Evolutionary conservation across 1,140 invertebrate genomes (phyloP), one percentile per base, ranked within the genome.

Genomic region (Drosophila carrolli): DNA sequence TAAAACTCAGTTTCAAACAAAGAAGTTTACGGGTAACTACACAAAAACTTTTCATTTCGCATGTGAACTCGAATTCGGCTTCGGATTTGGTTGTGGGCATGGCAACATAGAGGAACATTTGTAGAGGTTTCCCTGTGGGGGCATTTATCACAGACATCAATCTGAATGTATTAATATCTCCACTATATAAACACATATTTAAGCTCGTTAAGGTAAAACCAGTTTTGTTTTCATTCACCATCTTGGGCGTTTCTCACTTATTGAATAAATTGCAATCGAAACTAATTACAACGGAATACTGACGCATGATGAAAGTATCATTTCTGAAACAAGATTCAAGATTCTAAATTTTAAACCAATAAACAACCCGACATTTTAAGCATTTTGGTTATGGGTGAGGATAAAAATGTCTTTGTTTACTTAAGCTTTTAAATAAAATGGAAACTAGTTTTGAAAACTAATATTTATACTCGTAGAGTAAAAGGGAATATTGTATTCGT

Each of bases 231-330:
- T 85, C 68, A 29, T 70, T 78, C 46, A 55, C 60, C 50, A 78
- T 81, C 76, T 86, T 82, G 74, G 84, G 82, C 79, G 63, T 73
- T 50, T 76, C 63, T 41, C 11, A 19, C 57, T 58, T 78, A 78
- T 78, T 65, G 78, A 78, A 62, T 75, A 61, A 74, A 71, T 85
- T 86, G 62, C 78, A 85, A 75, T 85, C 83, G 80, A 83, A 79
- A 66, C 63, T 62, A 83, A 83, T 70, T 60, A 67, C 51, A 65
- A 37, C 67, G 48, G 61, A 35, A 11, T n/a, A 47, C 47, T 65
- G 65, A 68, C 65, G 60, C 60, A 67, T 19, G 37, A 8, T 29
- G 19, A 9, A 65, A 61, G 32, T 65, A 14, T 46, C 46, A 19
- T 38, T 46, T 14, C 23, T 16, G 0, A 61, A 50, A 23, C n/a